Conservation (phyloP, 2,797 vertebrate genomes). For the Basileuterus tristriatus region DNA sequence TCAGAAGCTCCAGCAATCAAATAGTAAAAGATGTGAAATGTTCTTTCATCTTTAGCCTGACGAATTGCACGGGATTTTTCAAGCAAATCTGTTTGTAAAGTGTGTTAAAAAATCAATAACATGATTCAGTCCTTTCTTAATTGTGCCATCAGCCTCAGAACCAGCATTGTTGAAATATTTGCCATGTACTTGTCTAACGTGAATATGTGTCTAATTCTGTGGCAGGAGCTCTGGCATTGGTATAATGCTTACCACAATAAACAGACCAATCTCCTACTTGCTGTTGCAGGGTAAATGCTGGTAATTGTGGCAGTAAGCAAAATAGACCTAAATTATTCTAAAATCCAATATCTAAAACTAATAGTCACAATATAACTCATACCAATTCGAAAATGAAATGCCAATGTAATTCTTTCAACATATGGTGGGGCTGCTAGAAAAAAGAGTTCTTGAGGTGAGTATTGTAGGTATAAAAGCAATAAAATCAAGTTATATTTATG, state of each 20-base stretch:
- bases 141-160: neutral
- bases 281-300: neutral
- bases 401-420: neutral
- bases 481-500: neutral
- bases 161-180: neutral
- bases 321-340: neutral
- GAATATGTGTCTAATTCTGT: neutral
- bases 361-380: neutral
- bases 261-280: neutral
- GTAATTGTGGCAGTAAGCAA: neutral
- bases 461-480: neutral
- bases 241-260: neutral
- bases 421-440: neutral
- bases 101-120: slow-evolving; percentile 18
- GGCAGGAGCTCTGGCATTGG: neutral
- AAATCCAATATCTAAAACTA: neutral
- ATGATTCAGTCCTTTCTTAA: neutral
- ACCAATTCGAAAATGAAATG: neutral
- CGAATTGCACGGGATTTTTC: slow-evolving; percentile 97
- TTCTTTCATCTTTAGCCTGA: slow-evolving; percentile 92
- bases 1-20: slow-evolving; percentile 89
- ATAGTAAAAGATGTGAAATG: slow-evolving; percentile 98
- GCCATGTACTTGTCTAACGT: neutral
- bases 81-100: slow-evolving; percentile 85
- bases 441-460: neutral